Evolutionary conservation across 2,888 invertebrate species (phyloP).

Genomic region (Caenorhabditis doughertyi): DNA sequence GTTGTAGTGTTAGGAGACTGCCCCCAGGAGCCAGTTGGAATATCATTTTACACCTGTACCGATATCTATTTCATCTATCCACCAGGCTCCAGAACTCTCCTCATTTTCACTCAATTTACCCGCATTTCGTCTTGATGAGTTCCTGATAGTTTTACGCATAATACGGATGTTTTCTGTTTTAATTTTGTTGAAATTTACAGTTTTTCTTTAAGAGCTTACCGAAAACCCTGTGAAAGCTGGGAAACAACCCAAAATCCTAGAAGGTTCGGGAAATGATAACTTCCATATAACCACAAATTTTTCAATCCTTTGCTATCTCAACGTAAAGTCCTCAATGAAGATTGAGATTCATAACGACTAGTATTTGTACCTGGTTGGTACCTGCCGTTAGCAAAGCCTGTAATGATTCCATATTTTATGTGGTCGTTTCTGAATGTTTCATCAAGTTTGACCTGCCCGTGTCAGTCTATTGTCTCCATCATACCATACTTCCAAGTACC

Average conservation of each 20-base stretch:
- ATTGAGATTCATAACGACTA: no score
- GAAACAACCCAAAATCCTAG: no score
- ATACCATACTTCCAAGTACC: constrained; percentile 2
- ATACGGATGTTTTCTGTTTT: neutral
- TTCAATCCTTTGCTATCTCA: no score
- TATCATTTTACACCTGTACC: constrained; percentile 64
- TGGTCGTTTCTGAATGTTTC: no score
- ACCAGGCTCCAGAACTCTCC: constrained; percentile 4
- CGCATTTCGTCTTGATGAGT: constrained; percentile 12
- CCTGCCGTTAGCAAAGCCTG: no score
- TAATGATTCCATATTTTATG: no score
- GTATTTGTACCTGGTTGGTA: no score
- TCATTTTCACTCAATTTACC: constrained; percentile 29
- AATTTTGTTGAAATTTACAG: neutral
- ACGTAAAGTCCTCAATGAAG: no score
- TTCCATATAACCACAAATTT: no score
- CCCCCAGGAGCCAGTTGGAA: constrained; percentile 26
- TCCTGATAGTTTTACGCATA: no score
- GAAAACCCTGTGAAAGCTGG: no score
- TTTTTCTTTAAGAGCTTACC: neutral
- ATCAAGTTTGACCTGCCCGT: constrained; percentile 16
- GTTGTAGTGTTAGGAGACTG: constrained; percentile 34
- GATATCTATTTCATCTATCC: constrained; percentile 52
- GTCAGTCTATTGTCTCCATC: constrained; percentile 10
- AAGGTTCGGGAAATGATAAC: no score